A percentile compares a stretch with the other conserved stretches of the same genome.
phyloP scores from a whole-genome alignment of 2,888 invertebrate species.

The Mythimna albipuncta region DNA sequence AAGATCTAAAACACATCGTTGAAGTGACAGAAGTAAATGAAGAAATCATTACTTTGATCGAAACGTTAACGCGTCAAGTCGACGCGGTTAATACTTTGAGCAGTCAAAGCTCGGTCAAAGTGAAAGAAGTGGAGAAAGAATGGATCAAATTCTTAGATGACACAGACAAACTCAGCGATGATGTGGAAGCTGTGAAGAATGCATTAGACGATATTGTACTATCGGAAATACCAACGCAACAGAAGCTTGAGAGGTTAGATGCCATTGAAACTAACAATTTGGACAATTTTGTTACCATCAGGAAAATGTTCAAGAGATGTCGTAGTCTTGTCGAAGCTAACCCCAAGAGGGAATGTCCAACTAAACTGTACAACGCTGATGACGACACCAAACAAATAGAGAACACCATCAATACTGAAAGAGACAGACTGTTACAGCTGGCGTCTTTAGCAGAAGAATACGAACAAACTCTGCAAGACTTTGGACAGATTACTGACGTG shows the following conservation, averaged over 20 bases:
- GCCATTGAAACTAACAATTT: conserved; percentile 92
- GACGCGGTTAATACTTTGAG: conserved; percentile 93
- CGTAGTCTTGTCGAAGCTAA: conserved; percentile 92
- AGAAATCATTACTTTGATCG: conserved; percentile 92
- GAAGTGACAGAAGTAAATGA: conserved; percentile 93
- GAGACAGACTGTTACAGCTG: conserved; percentile 94
- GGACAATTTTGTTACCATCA: conserved; percentile 91
- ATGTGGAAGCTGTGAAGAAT: conserved; percentile 86
- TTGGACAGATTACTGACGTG: conserved; percentile 95
- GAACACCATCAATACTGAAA: conserved; percentile 92
- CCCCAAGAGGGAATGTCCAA: conserved; percentile 93
- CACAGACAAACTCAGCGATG: conserved; percentile 90
- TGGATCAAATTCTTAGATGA: conserved; percentile 94
- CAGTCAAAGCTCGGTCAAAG: conserved; percentile 81
- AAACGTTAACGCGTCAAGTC: conserved; percentile 92
- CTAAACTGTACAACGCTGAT: conserved; percentile 92
- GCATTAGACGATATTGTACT: conserved; percentile 90
- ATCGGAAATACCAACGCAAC: conserved; percentile 92
- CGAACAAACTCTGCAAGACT: conserved; percentile 96
- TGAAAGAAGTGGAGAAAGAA: conserved; percentile 91
- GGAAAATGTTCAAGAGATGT: conserved; percentile 91
- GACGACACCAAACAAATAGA: conserved; percentile 93
- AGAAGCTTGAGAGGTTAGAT: conserved; percentile 93
- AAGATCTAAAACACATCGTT: conserved; percentile 91
- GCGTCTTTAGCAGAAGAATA: conserved; percentile 96